Evolutionary conservation across 1,140 invertebrate genomes (phyloP).

Genomic region (Drosophila busckii): DNA sequence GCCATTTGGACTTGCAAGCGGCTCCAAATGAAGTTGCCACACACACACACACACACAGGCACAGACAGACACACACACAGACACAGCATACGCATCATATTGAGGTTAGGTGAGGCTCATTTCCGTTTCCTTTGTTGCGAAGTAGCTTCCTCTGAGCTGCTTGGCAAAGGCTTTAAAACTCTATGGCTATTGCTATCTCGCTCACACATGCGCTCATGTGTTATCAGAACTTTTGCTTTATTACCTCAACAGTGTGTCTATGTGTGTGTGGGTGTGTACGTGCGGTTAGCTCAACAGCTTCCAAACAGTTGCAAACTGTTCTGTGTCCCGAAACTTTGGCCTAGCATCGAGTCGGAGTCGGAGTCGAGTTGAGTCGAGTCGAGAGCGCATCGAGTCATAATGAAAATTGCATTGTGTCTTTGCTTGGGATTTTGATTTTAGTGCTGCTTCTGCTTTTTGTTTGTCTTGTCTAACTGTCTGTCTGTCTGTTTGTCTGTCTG

Average conservation of each 20-base stretch:
- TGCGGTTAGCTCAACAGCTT: too few relatives aligned
- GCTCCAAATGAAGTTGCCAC: not conserved
- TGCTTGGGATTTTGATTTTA: slow-evolving; percentile 17
- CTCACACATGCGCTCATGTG: slow-evolving; percentile 6
- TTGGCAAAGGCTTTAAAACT: slow-evolving; percentile 11
- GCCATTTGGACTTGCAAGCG: slow-evolving; percentile 4
- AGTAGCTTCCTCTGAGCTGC: slow-evolving; percentile 24
- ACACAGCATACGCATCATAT: not conserved
- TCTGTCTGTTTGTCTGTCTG: slow-evolving; percentile 29
- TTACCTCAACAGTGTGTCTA: slow-evolving; percentile 55
- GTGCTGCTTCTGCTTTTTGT: slow-evolving; percentile 20
- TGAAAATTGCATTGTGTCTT: slow-evolving; percentile 64
- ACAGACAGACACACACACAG: slow-evolving; percentile 10
- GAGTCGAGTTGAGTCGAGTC: too few relatives aligned
- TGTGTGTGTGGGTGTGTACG: not conserved
- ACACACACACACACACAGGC: too few relatives aligned
- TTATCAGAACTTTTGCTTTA: slow-evolving; percentile 69
- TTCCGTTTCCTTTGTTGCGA: slow-evolving; percentile 63
- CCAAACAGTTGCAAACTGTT: too few relatives aligned
- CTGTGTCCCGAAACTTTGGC: slow-evolving; percentile 42
- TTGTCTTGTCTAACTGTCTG: slow-evolving; percentile 11
- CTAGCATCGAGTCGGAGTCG: too few relatives aligned
- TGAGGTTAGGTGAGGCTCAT: slow-evolving; percentile 44
- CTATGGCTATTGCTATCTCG: slow-evolving; percentile 13
- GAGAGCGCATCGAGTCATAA: slow-evolving; percentile 65